These are phyloP conservation scores for Byasa hedistus DNA, from an alignment of 2,888 invertebrate genomes.

Conservation along the genomic window DNA sequence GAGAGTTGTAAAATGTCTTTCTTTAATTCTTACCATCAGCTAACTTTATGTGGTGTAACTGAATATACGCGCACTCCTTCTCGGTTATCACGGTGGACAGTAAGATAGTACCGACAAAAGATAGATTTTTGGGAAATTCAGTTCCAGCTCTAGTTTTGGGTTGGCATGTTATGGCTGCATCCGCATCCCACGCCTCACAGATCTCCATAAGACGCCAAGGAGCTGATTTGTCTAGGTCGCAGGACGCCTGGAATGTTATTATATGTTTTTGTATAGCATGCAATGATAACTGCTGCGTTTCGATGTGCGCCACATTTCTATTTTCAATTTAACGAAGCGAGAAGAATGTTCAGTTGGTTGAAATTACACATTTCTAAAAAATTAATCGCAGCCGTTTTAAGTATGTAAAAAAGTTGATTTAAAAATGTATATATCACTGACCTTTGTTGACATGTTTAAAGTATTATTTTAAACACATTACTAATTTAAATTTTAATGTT, in stretches of 20 bases:
- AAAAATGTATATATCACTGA: too few relatives aligned
- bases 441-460: too few relatives aligned
- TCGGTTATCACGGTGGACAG: conserved; percentile 47
- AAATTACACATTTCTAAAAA: too few relatives aligned
- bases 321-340: too few relatives aligned
- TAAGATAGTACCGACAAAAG: conserved; percentile 56
- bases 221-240: conserved; percentile 50
- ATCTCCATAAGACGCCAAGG: conserved; percentile 69
- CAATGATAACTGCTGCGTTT: not conserved
- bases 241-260: conserved; percentile 49
- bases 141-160: conserved; percentile 48
- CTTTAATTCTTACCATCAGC: conserved; percentile 49
- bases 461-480: too few relatives aligned
- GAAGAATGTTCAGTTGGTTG: too few relatives aligned
- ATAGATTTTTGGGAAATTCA: conserved; percentile 54
- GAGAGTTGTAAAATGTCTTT: too few relatives aligned
- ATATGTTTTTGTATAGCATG: not conserved
- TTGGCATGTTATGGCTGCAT: conserved; percentile 55
- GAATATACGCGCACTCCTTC: conserved; percentile 58
- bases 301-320: too few relatives aligned
- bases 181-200: conserved; percentile 68
- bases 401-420: too few relatives aligned
- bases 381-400: too few relatives aligned
- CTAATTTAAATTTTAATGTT: too few relatives aligned
- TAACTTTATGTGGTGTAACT: conserved; percentile 61